Conservation (phyloP, 2,797 vertebrate species). For the Anas acuta region DNA sequence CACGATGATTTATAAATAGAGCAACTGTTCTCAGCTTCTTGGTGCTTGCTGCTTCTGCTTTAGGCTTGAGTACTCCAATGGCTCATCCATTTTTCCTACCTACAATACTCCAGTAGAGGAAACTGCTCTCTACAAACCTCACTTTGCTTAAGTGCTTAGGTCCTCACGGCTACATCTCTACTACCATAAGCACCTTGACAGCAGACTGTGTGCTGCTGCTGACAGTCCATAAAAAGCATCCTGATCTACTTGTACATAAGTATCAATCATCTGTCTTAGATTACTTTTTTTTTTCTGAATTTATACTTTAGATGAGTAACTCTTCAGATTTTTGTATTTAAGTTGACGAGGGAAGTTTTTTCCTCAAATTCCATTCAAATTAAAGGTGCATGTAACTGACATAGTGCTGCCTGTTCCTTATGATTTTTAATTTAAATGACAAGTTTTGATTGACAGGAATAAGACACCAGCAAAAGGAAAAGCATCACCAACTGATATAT, state of each 20-base stretch:
- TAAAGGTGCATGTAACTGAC: not conserved
- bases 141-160: not conserved
- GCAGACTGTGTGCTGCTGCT: not conserved
- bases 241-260: not conserved
- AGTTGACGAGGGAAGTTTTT: not conserved
- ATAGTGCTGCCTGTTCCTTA: not conserved
- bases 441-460: not conserved
- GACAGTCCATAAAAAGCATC: not conserved
- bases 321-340: not conserved
- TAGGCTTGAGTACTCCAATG: not conserved
- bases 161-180: not conserved
- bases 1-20: not conserved
- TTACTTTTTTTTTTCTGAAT: not conserved
- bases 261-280: not conserved
- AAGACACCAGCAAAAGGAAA: slow-evolving; percentile 9
- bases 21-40: not conserved
- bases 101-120: not conserved
- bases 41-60: not conserved
- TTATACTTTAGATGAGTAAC: not conserved
- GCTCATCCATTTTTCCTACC: not conserved
- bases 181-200: not conserved
- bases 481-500: not conserved
- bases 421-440: slow-evolving; percentile 26
- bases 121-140: not conserved
- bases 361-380: not conserved